These are phyloP conservation scores for Montipora cactus DNA, from an alignment of 64 coral and sea anemone genomes.

Conservation along the genomic window DNA sequence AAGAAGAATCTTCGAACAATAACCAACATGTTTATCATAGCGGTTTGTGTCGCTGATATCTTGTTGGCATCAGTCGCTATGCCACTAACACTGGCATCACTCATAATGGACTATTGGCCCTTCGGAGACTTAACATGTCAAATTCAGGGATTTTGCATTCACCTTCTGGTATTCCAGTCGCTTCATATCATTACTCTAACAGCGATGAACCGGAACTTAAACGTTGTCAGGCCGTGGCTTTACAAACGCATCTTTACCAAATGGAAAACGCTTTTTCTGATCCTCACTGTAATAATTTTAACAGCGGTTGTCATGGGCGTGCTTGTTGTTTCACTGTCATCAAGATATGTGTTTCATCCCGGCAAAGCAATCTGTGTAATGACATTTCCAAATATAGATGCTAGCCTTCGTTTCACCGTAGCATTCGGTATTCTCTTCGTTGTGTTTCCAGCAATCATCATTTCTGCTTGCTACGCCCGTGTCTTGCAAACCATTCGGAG, in stretches of 20 bases:
- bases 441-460: constrained; percentile 56
- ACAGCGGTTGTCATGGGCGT: constrained; percentile 56
- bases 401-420: constrained; percentile 59
- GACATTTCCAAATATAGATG: constrained; percentile 27
- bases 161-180: constrained; percentile 78
- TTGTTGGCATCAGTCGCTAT: constrained; percentile 63
- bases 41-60: constrained; percentile 75
- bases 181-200: constrained; percentile 85
- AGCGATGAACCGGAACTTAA: constrained; percentile 82
- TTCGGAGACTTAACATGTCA: constrained; percentile 72
- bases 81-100: constrained; percentile 53
- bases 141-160: constrained; percentile 81
- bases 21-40: constrained; percentile 82
- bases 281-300: constrained; percentile 36
- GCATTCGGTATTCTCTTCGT: constrained; percentile 69
- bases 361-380: constrained; percentile 89
- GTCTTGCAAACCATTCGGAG: constrained; percentile 76
- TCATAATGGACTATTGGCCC: constrained; percentile 54
- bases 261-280: constrained; percentile 71
- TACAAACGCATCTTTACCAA: constrained; percentile 81
- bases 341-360: constrained; percentile 77
- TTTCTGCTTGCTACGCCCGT: constrained; percentile 70
- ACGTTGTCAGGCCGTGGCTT: constrained; percentile 66
- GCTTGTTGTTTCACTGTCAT: constrained; percentile 54
- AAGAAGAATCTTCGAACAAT: constrained; percentile 61